Conservation (phyloP, 2,888 invertebrate species). For the Xestia ashworthii region DNA sequence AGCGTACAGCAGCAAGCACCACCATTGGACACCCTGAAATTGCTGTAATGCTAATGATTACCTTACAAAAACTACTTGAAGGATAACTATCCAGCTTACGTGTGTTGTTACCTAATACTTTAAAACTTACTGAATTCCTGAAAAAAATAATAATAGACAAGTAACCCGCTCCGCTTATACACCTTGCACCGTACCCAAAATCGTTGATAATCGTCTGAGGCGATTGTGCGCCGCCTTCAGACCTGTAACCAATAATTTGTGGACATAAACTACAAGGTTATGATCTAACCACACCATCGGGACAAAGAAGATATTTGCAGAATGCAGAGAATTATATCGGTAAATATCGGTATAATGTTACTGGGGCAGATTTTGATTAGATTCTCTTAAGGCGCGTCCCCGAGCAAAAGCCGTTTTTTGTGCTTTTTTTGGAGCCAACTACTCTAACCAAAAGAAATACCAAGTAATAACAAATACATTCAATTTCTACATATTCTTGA, state of each 20-base stretch:
- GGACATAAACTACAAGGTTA: conserved; percentile 83
- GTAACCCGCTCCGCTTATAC: conserved; percentile 22
- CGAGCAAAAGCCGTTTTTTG: too few relatives aligned
- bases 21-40: background rate
- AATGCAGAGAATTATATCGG: conserved; percentile 60
- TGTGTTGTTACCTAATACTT: background rate
- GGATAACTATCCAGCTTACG: background rate
- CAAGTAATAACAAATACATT: too few relatives aligned
- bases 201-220: conserved; percentile 57
- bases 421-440: too few relatives aligned
- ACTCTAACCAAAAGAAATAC: too few relatives aligned
- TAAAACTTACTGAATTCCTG: background rate
- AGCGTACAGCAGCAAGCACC: background rate
- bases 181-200: conserved; percentile 48
- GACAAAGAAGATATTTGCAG: conserved; percentile 66
- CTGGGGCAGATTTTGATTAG: conserved; percentile 18
- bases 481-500: too few relatives aligned
- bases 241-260: conserved; percentile 78
- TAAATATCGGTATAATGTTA: conserved; percentile 40
- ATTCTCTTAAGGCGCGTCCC: too few relatives aligned
- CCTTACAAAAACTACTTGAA: background rate
- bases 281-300: conserved; percentile 46
- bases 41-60: too few relatives aligned
- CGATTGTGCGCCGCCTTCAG: conserved; percentile 73
- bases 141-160: background rate